Evolutionary conservation across 2,113 vertebrate genomes (phyloP), one percentile per base, ranked within the genome.

Genomic region (Catagonus wagneri): DNA sequence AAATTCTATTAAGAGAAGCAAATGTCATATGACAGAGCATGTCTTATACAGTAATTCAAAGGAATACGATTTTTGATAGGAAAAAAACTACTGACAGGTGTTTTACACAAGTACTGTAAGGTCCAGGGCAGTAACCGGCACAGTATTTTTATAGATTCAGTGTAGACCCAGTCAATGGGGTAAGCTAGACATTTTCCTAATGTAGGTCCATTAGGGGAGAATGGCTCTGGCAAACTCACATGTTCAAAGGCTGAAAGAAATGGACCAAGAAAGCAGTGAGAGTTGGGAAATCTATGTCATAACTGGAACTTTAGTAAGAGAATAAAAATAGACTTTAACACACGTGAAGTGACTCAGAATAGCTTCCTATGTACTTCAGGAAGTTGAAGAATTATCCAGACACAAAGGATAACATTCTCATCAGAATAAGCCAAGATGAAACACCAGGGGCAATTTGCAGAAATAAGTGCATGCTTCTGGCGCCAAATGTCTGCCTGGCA

Each of bases 341-440:
- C 52, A 58, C 29, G 79, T 71, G 39, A 85, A 44, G 79, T 89
- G 74, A 95, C 69, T 79, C n/a, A 83, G 87, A 66, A 11, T 81
- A 85, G 83, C 65, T 80, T 83, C 71, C 69, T 66, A 68, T 50
- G n/a, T 63, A 92, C 15, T 90, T 61, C 19, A 75, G 92, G 84
- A 95, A 79, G 79, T 44, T 89, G 12, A 95, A 93, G 92, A 96
- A 94, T 96, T 65, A 90, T 11, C 68, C 92, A 69, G 92, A 81
- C 58, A 1, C 75, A n/a, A 66, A 95, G 75, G 22, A 95, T 52
- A 85, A 78, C 78, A 93, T 1, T 1, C 94, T 84, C 96, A 71
- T 74, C 13, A 56, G 88, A 89, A 79, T 3, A 79, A 50, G 72
- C 74, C 90, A 72, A 56, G 78, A 78, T 29, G 81, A 85, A 89